Base-by-base conservation (phyloP, 2,888 invertebrate species). In the Dermolepida albohirtum region DNA sequence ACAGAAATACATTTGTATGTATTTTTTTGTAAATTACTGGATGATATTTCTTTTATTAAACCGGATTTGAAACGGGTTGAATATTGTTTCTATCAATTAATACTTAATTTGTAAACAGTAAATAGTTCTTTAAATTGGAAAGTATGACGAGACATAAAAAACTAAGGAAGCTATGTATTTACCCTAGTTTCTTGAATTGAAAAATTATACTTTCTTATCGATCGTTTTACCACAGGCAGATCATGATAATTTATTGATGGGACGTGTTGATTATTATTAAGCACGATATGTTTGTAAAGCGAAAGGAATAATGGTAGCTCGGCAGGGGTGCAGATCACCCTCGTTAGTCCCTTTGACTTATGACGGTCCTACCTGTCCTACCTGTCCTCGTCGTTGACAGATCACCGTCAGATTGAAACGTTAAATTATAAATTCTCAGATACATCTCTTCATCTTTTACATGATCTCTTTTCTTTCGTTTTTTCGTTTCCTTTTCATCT, bases 361-460 rank as follows among this genome's bases (percentile, higher is more conserved):
- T 69, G 69, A 69, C 69, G 69, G 69, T 69, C 69, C 65, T 51
- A 66, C 65, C 65, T 66, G 65, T 69, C 66, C 69, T 69, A 69
- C 69, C 69, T 69, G 69, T 69, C 69, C 62, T 40, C 59, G 22
- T 43, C 66, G 66, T 66, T 69, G 69, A 69, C 69, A 69, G 66
- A 69, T 66, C 69, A 63, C 68, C 68, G 68, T 44, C 64, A 47
- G 68, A 68, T 68, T 64, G 68, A 68, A 68, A 64, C 41, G 68
- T 68, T 68, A 68, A 63, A 68, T 68, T 66, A 59, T 66, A 57
- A 59, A 59, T 66, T 66, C 66, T 66, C 41, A 39, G 57, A 50
- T 66, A 41, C 49, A 40, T 59, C 66, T 57, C 29, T 50, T 16
- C 17, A 41, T 57, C 29, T 55, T 47, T 34, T 17, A 49, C 40